Conservation (phyloP, 2,888 invertebrate species). For the Esperia sulphurella region DNA sequence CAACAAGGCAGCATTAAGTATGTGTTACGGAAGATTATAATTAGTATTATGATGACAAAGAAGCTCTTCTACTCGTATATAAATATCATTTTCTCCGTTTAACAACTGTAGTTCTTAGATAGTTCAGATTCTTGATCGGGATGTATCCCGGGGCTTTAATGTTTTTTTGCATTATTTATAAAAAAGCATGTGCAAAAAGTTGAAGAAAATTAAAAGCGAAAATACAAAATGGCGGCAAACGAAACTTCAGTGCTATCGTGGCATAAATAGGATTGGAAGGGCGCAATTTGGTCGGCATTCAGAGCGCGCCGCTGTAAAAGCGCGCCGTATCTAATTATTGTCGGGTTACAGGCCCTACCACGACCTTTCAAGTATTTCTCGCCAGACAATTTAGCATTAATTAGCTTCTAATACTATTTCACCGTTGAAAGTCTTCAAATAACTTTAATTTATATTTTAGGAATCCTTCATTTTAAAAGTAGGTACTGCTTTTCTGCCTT, state of each 20-base stretch:
- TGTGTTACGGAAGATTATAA: too few species aligned
- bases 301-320: constrained; percentile 72
- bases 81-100: too few species aligned
- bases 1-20: too few species aligned
- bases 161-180: too few species aligned
- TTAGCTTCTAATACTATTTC: constrained; percentile 19
- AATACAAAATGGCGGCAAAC: constrained; percentile 42
- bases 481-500: too few species aligned
- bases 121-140: too few species aligned
- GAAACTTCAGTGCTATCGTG: constrained; percentile 54
- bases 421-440: not conserved
- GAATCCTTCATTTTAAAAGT: not conserved
- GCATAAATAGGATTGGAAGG: constrained; percentile 71
- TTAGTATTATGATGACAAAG: too few species aligned
- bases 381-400: constrained; percentile 32
- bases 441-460: not conserved
- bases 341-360: constrained; percentile 41
- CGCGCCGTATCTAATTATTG: constrained; percentile 77
- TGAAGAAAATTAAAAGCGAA: constrained; percentile 9
- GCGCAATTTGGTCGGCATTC: constrained; percentile 75
- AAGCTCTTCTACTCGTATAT: too few species aligned
- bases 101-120: too few species aligned
- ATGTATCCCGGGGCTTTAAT: too few species aligned
- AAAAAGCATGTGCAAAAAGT: not conserved
- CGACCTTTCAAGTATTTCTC: constrained; percentile 41